Base-by-base conservation (phyloP, 2,113 vertebrate species). In the Pygoscelis antarcticus region DNA sequence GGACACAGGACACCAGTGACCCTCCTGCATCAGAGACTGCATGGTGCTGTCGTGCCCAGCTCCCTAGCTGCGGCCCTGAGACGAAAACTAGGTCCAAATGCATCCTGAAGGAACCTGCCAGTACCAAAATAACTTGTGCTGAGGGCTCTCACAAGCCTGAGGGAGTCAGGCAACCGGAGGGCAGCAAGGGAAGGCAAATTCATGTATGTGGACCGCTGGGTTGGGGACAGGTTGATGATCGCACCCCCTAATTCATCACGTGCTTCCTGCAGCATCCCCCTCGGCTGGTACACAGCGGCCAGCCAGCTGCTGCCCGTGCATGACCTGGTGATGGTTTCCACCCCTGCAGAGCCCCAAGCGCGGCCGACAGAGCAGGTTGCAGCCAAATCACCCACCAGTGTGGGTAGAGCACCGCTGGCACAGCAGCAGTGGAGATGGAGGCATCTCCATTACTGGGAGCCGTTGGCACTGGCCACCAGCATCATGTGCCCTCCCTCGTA, bases 361-460 rank as follows among this genome's bases (percentile, higher is more conserved):
- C 27, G 21, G 47, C 47, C 16, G 3, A 14, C 0, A 0, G 62
- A 77, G 68, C 0, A 0, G 12, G 57, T 71, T 7, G 7, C 64
- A 44, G 52, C 18, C 9, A 3, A 55, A 86, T 57, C 3, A 1
- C 54, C 34, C 25, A 4, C 32, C n/a, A 40, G 32, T 4, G 2
- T 0, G 0, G 47, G 26, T 10, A 52, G 38, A 78, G n/a, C 60
- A 46, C 23, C 8, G 10, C 60, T 78, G 46, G 65, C 1, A 0
- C 38, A 62, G 34, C 6, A 3, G 51, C 2, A 0, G 36, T 30
- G 66, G 40, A 81, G 74, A 40, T 6, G 1, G 42, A 84, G 42
- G 60, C 42, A 68, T 30, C 69, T 51, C 61, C 52, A 2, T 47
- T 46, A 36, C 75, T 16, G 6, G 32, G 70, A 68, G 60, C 49